These are phyloP conservation scores for Drosophila obscura DNA, from an alignment of 1,140 invertebrate species.

Conservation along the genomic window DNA sequence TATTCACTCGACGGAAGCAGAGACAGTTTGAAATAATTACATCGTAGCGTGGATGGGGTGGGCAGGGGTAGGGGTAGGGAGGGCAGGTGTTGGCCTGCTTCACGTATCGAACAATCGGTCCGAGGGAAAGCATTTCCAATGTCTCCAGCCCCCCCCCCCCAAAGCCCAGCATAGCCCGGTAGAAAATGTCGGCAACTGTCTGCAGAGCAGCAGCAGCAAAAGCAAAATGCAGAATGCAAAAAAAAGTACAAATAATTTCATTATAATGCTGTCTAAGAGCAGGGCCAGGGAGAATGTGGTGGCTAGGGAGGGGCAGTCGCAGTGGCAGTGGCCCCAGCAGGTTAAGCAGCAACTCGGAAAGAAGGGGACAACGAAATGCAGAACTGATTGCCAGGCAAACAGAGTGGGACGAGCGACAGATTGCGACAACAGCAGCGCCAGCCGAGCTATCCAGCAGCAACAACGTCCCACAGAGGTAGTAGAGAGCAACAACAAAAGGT, in stretches of 20 bases:
- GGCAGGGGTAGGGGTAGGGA: background rate
- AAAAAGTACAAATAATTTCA: conserved; percentile 79
- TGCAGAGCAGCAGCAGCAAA: conserved; percentile 22
- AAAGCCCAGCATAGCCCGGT: background rate
- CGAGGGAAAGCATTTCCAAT: conserved; percentile 31
- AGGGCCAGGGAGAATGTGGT: background rate
- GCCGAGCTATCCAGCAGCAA: background rate
- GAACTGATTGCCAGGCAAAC: conserved; percentile 31
- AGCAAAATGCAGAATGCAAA: conserved; percentile 46
- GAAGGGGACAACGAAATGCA: conserved; percentile 21
- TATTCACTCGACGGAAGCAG: conserved; percentile 66
- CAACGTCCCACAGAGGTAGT: conserved; percentile 8
- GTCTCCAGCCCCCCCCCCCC: conserved; percentile 21
- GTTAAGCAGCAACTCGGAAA: conserved; percentile 26
- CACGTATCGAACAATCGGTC: conserved; percentile 60
- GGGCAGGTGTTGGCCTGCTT: conserved; percentile 2
- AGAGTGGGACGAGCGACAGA: conserved; percentile 42
- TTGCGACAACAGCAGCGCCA: conserved; percentile 12
- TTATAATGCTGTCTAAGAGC: conserved; percentile 61
- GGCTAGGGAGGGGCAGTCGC: background rate
- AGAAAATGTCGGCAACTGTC: conserved; percentile 6
- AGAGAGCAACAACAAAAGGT: no score
- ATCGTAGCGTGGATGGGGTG: conserved; percentile 28
- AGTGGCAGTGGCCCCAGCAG: conserved; percentile 22
- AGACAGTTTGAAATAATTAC: conserved; percentile 81